Conservation (phyloP, 2,888 invertebrate genomes). For the Prenolepis imparis region DNA sequence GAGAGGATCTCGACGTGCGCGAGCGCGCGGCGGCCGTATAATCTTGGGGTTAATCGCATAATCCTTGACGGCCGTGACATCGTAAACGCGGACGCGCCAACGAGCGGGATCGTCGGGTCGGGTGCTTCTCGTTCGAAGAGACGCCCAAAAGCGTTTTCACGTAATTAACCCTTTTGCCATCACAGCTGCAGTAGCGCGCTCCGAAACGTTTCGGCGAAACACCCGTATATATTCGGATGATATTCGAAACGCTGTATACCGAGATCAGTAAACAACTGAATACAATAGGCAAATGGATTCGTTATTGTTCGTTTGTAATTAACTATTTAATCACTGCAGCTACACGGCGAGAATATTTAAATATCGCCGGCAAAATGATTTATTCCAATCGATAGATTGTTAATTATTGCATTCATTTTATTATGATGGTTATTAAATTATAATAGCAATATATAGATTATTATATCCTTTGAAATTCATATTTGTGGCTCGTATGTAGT, state of each 20-base stretch:
- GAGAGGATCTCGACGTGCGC: neutral
- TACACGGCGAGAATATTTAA: neutral
- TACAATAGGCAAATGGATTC: neutral
- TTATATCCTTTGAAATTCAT: constrained; percentile 6
- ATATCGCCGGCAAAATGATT: neutral
- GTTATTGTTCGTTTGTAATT: constrained; percentile 34
- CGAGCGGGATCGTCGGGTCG: neutral
- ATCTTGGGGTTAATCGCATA: constrained; percentile 47
- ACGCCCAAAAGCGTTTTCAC: constrained; percentile 37
- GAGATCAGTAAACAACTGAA: neutral
- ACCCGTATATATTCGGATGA: neutral
- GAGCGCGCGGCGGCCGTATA: constrained; percentile 1
- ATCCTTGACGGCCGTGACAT: constrained; percentile 45
- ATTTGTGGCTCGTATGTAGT: neutral
- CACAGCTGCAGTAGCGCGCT: neutral
- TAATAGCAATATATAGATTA: neutral
- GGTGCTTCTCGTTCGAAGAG: constrained; percentile 11
- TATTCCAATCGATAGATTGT: neutral
- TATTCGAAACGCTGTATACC: neutral
- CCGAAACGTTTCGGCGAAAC: neutral
- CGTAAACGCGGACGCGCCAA: constrained; percentile 35
- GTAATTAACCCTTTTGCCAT: constrained; percentile 35
- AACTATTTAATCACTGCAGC: neutral
- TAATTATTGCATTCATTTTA: constrained; percentile 18
- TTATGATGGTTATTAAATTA: neutral